Conservation (phyloP, 2,888 invertebrate species). For the Mesorhabditis belari region DNA sequence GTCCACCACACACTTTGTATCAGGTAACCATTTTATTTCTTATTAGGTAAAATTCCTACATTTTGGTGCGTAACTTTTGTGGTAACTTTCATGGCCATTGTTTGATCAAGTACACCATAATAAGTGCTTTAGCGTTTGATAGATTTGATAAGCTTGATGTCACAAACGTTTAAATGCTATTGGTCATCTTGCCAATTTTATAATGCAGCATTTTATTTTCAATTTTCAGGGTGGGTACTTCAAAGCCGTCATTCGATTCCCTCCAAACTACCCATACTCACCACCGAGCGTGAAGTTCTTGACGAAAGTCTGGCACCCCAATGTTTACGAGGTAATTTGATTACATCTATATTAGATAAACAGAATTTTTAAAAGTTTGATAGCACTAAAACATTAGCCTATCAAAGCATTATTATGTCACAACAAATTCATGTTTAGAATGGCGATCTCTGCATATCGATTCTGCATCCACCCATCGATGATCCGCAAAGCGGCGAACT, state of each 20-base stretch:
- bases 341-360: background rate
- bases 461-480: conserved; percentile 95
- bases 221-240: conserved; percentile 85
- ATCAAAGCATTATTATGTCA: background rate
- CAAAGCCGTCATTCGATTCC: conserved; percentile 98
- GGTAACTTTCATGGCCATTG: no score
- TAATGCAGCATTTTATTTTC: background rate
- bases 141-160: no score
- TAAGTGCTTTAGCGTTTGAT: no score
- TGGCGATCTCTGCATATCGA: conserved; percentile 97
- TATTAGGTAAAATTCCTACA: background rate
- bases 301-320: conserved; percentile 99
- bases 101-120: background rate
- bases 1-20: conserved; percentile 95
- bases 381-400: background rate
- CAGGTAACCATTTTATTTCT: conserved; percentile 15
- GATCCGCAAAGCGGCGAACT: conserved; percentile 98
- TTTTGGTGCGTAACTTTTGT: background rate
- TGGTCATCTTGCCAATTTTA: background rate
- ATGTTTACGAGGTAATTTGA: conserved; percentile 72
- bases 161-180: no score
- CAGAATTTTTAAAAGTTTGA: background rate
- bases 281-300: conserved; percentile 94
- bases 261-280: conserved; percentile 94
- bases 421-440: conserved; percentile 65